A percentile compares a stretch with the other conserved stretches of the same genome.
Evolutionary conservation across 37 sponge, comb jelly and placozoan genomes (phyloP).

Genomic region (Lycopodina hypogea): DNA sequence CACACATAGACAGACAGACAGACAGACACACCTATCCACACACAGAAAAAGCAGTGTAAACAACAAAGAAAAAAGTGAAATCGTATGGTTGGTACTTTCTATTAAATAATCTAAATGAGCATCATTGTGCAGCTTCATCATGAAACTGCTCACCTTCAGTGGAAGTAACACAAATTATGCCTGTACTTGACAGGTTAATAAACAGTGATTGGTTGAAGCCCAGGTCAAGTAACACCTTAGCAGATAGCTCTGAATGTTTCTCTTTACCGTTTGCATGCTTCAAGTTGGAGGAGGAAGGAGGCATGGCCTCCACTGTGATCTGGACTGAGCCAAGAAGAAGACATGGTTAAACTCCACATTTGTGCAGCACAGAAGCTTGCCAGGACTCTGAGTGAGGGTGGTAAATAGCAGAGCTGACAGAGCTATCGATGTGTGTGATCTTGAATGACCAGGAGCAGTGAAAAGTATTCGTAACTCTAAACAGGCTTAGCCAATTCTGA

Average conservation of each 20-base stretch:
- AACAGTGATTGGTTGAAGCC: background rate
- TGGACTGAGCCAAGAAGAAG: slow-evolving; percentile 20
- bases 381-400: slow-evolving; percentile 1
- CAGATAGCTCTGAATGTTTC: background rate
- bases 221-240: background rate
- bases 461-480: background rate
- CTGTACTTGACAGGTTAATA: background rate
- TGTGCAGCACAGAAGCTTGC: background rate
- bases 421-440: background rate
- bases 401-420: background rate
- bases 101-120: too few species aligned
- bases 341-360: background rate
- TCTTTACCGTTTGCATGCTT: background rate
- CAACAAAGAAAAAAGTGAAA: too few species aligned
- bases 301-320: slow-evolving; percentile 13
- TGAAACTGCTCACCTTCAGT: slow-evolving; percentile 27
- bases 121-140: too few species aligned
- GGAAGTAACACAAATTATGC: background rate
- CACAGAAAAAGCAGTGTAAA: too few species aligned
- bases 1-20: too few species aligned
- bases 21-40: too few species aligned
- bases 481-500: slow-evolving; percentile 21
- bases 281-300: background rate
- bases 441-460: background rate
- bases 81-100: too few species aligned